These are phyloP conservation scores for Clostera curtula DNA, from an alignment of 2,888 invertebrate genomes.

Conservation along the genomic window DNA sequence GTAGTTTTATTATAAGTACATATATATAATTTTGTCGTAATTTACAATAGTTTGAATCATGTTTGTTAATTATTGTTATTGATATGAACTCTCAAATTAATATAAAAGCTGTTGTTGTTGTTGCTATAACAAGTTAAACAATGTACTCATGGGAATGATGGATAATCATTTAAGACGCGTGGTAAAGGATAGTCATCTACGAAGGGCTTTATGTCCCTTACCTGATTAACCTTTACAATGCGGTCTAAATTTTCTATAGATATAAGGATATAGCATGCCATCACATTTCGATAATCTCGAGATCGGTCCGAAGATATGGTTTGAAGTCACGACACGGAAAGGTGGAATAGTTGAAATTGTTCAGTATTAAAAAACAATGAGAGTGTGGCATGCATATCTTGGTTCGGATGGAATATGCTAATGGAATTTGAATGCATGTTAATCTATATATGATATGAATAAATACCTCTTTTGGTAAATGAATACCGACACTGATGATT, in stretches of 20 bases:
- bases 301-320: no score
- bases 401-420: conserved; percentile 59
- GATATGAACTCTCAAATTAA: conserved; percentile 55
- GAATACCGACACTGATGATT: conserved; percentile 39
- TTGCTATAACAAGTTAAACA: conserved; percentile 68
- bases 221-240: conserved; percentile 29
- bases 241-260: conserved; percentile 34
- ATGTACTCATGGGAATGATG: conserved; percentile 52
- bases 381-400: conserved; percentile 49
- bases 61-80: conserved; percentile 48
- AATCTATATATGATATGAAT: conserved; percentile 61
- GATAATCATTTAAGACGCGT: conserved; percentile 32
- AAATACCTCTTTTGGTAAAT: conserved; percentile 73
- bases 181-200: conserved; percentile 14
- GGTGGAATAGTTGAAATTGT: no score
- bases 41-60: conserved; percentile 24
- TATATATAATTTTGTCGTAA: conserved; percentile 3
- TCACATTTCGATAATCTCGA: conserved; percentile 13
- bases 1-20: conserved; percentile 6
- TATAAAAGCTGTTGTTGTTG: conserved; percentile 73
- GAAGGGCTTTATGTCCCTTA: conserved; percentile 15
- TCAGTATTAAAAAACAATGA: neutral
- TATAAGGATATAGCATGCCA: conserved; percentile 46
- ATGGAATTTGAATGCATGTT: conserved; percentile 74
- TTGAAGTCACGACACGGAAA: no score